These are phyloP conservation scores for Crossaster papposus DNA, from an alignment of 53 echinoderm and acorn worm species.

Conservation along the genomic window DNA sequence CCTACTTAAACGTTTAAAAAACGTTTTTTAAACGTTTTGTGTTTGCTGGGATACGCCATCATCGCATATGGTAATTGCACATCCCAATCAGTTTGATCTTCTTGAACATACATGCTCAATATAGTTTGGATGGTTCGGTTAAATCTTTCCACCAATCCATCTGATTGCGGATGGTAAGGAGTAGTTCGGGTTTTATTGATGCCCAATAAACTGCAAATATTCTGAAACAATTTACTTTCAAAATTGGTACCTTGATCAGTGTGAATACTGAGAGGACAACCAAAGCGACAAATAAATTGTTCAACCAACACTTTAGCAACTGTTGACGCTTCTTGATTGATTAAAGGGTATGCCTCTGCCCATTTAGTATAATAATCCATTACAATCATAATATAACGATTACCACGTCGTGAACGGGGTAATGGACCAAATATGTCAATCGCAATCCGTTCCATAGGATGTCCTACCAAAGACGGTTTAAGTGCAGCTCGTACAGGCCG, in stretches of 20 bases:
- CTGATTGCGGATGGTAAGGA: conserved; percentile 46
- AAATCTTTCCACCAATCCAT: conserved; percentile 48
- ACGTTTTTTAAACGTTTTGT: no score
- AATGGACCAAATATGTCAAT: conserved; percentile 56
- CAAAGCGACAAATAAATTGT: conserved; percentile 56
- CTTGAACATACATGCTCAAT: conserved; percentile 47
- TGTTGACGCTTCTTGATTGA: conserved; percentile 57
- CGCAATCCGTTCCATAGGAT: conserved; percentile 52
- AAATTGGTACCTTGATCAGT: conserved; percentile 68
- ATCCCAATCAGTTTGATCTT: conserved; percentile 59
- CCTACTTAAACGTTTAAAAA: no score
- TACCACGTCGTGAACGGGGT: conserved; percentile 28
- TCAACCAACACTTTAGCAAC: conserved; percentile 52
- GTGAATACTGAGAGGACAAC: conserved; percentile 51
- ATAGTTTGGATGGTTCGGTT: conserved; percentile 53
- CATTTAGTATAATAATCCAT: conserved; percentile 66
- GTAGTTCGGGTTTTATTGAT: conserved; percentile 57
- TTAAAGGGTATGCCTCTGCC: conserved; percentile 56
- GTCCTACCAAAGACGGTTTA: conserved; percentile 26
- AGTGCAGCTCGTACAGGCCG: neutral
- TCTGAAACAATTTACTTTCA: conserved; percentile 33
- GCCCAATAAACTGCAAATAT: conserved; percentile 45
- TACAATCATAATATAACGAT: conserved; percentile 46
- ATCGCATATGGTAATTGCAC: conserved; percentile 33
- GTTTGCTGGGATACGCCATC: no score